Percentiles rank a stretch among this genome's conserved stretches.
Conservation (phyloP, 2,888 invertebrate species). For the Xestobium rufovillosum region DNA sequence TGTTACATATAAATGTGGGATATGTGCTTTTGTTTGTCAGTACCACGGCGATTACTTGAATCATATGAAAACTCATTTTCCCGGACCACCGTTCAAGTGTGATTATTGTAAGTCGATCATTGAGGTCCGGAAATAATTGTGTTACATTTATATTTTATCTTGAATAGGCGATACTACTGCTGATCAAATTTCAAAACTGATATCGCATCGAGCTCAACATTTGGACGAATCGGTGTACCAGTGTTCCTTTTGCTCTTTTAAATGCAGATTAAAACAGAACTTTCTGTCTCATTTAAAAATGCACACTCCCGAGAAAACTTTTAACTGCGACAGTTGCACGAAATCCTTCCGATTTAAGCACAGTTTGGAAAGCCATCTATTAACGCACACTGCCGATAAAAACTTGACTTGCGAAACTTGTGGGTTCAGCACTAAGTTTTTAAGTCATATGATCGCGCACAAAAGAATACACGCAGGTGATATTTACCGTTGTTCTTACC, state of each 20-base stretch:
- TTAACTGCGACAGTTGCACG: constrained; percentile 52
- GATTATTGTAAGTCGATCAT: constrained; percentile 48
- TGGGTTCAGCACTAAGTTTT: constrained; percentile 59
- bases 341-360: constrained; percentile 52
- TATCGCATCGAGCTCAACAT: constrained; percentile 54
- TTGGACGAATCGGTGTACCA: constrained; percentile 44
- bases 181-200: constrained; percentile 48
- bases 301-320: constrained; percentile 52
- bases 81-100: constrained; percentile 58
- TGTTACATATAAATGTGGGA: constrained; percentile 52
- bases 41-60: constrained; percentile 55
- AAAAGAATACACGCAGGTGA: constrained; percentile 55
- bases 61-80: constrained; percentile 54
- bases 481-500: constrained; percentile 55
- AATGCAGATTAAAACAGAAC: constrained; percentile 52
- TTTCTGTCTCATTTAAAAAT: constrained; percentile 51
- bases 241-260: constrained; percentile 50
- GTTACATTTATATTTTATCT: constrained; percentile 2
- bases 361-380: constrained; percentile 51
- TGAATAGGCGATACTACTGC: constrained; percentile 36
- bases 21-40: constrained; percentile 55
- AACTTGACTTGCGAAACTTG: constrained; percentile 59
- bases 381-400: constrained; percentile 49
- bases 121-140: constrained; percentile 5
- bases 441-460: constrained; percentile 58